These are phyloP conservation scores for Glaucomys volans DNA, from an alignment of 2,113 vertebrate genomes.

Conservation along the genomic window DNA sequence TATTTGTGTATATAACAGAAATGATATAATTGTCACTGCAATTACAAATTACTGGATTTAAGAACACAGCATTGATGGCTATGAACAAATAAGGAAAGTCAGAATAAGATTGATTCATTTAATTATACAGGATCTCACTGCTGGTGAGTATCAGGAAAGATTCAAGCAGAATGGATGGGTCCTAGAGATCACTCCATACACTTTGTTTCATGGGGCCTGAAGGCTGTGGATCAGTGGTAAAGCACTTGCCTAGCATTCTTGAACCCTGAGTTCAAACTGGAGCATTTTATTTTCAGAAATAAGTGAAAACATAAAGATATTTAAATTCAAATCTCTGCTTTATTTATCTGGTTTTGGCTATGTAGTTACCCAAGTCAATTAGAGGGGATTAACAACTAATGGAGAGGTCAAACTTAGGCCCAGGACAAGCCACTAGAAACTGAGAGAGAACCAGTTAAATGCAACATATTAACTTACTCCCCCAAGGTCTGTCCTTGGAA, in stretches of 20 bases:
- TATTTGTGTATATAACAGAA: neutral
- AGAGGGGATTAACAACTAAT: neutral
- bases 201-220: neutral
- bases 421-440: neutral
- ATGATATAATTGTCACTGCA: neutral
- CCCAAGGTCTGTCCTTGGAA: neutral
- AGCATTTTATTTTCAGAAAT: neutral
- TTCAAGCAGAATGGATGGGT: neutral
- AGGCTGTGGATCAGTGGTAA: no score
- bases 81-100: neutral
- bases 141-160: neutral
- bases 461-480: neutral
- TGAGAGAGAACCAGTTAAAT: neutral
- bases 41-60: neutral
- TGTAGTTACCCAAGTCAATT: neutral
- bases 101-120: neutral
- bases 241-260: no score
- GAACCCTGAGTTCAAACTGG: no score
- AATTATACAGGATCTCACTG: neutral
- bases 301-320: neutral
- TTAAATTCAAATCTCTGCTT: neutral
- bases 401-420: neutral
- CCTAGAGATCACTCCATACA: neutral
- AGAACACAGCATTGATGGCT: neutral
- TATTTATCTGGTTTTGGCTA: neutral